Conservation (phyloP, 2,797 vertebrate genomes). For the Chrysocyon brachyurus region DNA sequence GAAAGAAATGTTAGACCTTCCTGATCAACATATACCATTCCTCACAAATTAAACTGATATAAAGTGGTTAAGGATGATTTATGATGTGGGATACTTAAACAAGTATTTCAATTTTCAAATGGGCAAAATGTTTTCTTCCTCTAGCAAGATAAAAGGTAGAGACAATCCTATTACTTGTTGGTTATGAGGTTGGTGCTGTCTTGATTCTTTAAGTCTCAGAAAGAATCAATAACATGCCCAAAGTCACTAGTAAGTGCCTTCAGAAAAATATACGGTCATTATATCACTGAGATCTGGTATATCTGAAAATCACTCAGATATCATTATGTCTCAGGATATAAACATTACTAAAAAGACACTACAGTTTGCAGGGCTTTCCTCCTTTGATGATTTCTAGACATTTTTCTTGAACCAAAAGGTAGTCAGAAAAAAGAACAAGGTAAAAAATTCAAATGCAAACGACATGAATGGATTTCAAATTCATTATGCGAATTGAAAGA, state of each 20-base stretch:
- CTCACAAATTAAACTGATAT: neutral
- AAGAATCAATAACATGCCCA: conserved; percentile 13
- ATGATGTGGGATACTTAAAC: neutral
- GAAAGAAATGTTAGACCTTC: too few relatives aligned
- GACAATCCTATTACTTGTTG: neutral
- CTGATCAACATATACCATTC: too few relatives aligned
- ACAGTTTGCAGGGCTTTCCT: neutral
- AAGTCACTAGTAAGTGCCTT: neutral
- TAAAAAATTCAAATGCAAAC: neutral
- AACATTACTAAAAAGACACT: neutral
- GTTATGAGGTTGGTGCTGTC: neutral
- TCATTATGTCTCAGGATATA: neutral
- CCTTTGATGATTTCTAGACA: neutral
- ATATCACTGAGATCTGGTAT: neutral
- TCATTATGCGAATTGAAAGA: conserved; percentile 22
- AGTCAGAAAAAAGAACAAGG: neutral
- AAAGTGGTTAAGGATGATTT: neutral
- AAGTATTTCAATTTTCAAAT: neutral
- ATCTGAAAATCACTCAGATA: neutral
- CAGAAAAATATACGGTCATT: neutral
- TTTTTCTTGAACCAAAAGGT: neutral
- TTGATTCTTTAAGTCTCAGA: conserved; percentile 34
- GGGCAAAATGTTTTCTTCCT: neutral
- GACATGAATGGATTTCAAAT: conserved; percentile 31
- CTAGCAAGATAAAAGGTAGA: conserved; percentile 22